Evolutionary conservation across 2,797 vertebrate species (phyloP), one percentile per base, ranked within the genome.

Genomic region (Phoebastria nigripes): DNA sequence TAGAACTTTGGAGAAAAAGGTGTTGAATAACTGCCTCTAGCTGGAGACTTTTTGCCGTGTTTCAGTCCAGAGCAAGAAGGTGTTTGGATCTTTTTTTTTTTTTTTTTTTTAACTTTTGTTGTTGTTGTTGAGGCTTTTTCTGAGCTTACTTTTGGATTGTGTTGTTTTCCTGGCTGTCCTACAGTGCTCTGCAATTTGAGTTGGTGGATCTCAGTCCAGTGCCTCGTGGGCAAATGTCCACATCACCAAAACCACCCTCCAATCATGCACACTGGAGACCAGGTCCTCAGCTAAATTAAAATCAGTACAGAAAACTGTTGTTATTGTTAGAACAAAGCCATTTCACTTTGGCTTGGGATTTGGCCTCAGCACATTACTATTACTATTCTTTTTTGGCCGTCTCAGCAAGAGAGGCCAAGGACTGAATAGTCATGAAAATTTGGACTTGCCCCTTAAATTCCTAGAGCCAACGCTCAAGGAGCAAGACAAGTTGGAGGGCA

Each of bases 141-240:
- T n/a, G 54, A 79, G 39, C 33, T 67, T 90, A 9, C 11, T 66
- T 67, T 31, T 58, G 28, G 21, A 13, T 76, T 93, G 49, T 72
- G 5, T 52, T 49, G 11, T 74, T 88, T 62, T 79, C 37, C 37
- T 87, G 80, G 51, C 49, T 55, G 18, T 79, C 41, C 65, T 66
- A 28, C 42, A 74, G 44, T 72, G 78, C 70, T 89, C 73, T 93
- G 51, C 58, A 80, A 13, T 78, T 74, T 95, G 95, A 95, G 92
- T 86, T 96, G 87, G 90, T 95, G 79, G 87, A 72, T 90, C 78
- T 94, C 93, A 82, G 55, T 70, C 90, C 89, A 95, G 92, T 93
- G 92, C 93, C 93, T 96, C 49, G 20, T 92, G 90, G 87, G 15
- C 81, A 82, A 80, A 51, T 20, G 86, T 85, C 83, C 93, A 78